Percentiles rank a stretch among this genome's conserved stretches.
These are phyloP conservation scores for Atherinosoma microstoma DNA, from an alignment of 2,797 vertebrate species.

Conservation along the genomic window DNA sequence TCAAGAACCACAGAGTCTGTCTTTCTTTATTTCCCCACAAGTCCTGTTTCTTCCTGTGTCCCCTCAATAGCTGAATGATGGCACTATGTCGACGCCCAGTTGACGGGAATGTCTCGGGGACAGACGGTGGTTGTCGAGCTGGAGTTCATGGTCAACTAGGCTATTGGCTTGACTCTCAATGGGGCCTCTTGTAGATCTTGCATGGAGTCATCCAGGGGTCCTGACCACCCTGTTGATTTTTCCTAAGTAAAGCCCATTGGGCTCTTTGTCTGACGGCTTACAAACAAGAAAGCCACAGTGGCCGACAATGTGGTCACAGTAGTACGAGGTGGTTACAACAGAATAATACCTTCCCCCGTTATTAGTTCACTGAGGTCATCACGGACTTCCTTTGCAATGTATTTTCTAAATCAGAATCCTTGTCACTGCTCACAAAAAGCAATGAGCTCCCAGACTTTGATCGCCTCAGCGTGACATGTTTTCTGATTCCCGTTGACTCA, in stretches of 20 bases:
- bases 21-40: constrained; percentile 17
- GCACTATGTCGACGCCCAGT: constrained; percentile 53
- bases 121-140: constrained; percentile 61
- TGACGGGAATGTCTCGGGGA: constrained; percentile 67
- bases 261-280: constrained; percentile 52
- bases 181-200: constrained; percentile 70
- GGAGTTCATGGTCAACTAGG: constrained; percentile 62
- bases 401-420: constrained; percentile 13
- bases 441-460: constrained; percentile 20
- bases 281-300: constrained; percentile 72
- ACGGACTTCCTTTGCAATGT: constrained; percentile 23
- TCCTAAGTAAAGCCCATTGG: constrained; percentile 69
- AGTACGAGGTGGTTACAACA: constrained; percentile 19
- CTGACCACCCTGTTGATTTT: constrained; percentile 76
- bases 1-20: constrained; percentile 40
- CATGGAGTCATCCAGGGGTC: constrained; percentile 70
- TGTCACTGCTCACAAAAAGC: constrained; percentile 25
- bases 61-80: constrained; percentile 67
- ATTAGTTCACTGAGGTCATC: constrained; percentile 37
- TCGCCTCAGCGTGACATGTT: constrained; percentile 25
- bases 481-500: constrained; percentile 40
- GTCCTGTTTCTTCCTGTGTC: constrained; percentile 27
- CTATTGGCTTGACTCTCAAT: constrained; percentile 65
- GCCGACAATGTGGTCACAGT: constrained; percentile 42
- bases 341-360: constrained; percentile 20